These are phyloP conservation scores for Girardinus metallicus DNA, from an alignment of 2,797 vertebrate species.

Conservation along the genomic window DNA sequence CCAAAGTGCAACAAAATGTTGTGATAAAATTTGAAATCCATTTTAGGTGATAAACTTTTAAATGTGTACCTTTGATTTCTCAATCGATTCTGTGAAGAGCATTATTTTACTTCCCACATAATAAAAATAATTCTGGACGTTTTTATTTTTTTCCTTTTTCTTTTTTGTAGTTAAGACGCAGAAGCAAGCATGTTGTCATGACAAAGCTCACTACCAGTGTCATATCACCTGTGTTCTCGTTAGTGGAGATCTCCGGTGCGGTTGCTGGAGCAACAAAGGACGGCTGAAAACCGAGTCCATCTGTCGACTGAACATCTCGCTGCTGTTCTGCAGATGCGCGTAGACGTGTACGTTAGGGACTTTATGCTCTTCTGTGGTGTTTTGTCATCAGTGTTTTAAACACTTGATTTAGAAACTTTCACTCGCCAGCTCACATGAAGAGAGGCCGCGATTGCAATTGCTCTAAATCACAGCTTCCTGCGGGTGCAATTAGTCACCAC, in stretches of 20 bases:
- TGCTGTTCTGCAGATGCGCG: constrained; percentile 32
- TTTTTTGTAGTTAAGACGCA: not conserved
- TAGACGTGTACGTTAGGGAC: constrained; percentile 5
- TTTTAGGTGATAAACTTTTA: not conserved
- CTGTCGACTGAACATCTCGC: constrained; percentile 34
- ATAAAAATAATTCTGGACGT: not conserved
- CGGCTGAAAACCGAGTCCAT: constrained; percentile 44
- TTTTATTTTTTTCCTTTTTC: not conserved
- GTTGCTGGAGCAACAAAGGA: constrained; percentile 68
- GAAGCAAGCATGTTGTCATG: constrained; percentile 1
- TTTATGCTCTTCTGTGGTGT: not conserved
- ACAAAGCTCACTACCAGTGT: constrained; percentile 24
- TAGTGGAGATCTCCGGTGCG: constrained; percentile 47
- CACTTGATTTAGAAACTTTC: constrained; percentile 10
- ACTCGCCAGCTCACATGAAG: constrained; percentile 13
- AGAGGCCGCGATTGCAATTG: constrained; percentile 37
- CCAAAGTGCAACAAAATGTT: no score
- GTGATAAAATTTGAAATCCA: no score
- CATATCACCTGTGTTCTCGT: constrained; percentile 56
- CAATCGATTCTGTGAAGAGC: not conserved
- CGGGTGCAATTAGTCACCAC: constrained; percentile 38
- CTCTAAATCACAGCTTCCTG: constrained; percentile 43
- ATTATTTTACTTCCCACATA: not conserved
- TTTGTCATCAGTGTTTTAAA: constrained; percentile 6
- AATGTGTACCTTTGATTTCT: not conserved